phyloP scores from a whole-genome alignment of 1,140 invertebrate species.

The Leptoteleia sp. region DNA sequence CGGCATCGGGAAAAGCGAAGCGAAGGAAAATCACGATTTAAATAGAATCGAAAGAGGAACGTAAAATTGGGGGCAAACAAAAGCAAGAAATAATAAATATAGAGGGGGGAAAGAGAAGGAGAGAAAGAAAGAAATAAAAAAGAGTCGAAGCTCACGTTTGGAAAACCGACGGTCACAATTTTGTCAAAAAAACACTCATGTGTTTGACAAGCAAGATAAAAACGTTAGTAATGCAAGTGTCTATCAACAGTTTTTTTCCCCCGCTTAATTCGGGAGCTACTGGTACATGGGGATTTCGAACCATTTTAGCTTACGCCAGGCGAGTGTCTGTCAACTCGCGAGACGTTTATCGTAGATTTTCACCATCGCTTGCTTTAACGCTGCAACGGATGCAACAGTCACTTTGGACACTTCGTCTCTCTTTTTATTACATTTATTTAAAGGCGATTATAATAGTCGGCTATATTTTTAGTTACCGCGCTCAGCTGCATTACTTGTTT shows the following conservation, averaged over 20 bases:
- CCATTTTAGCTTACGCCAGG: slow-evolving; percentile 57
- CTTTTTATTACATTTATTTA: slow-evolving; percentile 15
- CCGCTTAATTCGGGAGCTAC: slow-evolving; percentile 47
- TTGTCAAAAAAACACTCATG: slow-evolving; percentile 26
- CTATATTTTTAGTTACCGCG: not conserved
- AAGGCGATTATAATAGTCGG: slow-evolving; percentile 16
- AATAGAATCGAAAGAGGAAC: too few species aligned
- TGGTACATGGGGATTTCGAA: slow-evolving; percentile 36
- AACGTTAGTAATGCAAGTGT: slow-evolving; percentile 50
- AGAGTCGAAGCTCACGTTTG: not conserved
- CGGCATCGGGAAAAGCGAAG: too few species aligned
- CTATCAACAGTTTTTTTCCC: slow-evolving; percentile 43
- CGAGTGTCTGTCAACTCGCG: slow-evolving; percentile 51
- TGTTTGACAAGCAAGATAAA: slow-evolving; percentile 48
- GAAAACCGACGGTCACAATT: slow-evolving; percentile 26
- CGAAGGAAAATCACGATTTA: too few species aligned
- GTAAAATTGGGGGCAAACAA: too few species aligned
- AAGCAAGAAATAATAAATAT: too few species aligned
- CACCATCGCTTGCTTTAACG: slow-evolving; percentile 31
- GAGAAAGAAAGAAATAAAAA: too few species aligned
- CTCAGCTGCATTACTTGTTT: not conserved
- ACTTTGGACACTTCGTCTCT: slow-evolving; percentile 41
- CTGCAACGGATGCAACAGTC: slow-evolving; percentile 14
- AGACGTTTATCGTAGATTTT: slow-evolving; percentile 53
- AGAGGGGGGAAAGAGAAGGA: too few species aligned